Evolutionary conservation across 2,113 vertebrate species (phyloP), one percentile per base, ranked within the genome.

Genomic region (Panurus biarmicus): DNA sequence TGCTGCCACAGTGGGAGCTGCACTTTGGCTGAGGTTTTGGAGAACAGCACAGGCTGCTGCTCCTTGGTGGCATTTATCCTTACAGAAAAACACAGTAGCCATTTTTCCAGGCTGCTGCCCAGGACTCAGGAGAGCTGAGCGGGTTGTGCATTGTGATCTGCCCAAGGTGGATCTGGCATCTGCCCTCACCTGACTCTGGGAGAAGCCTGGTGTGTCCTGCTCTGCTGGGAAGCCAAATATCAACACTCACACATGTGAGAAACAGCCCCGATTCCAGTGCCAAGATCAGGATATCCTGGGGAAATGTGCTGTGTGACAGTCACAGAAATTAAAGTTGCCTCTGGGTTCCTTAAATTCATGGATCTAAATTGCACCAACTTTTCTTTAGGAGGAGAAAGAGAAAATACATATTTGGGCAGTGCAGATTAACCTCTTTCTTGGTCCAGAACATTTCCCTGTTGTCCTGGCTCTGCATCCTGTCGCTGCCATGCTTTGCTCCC

Each of bases 241-340:
- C 85, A 81, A n/a, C 65, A 56, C 0, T 1, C 48, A 85, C 65
- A n/a, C 1, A 3, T 71, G 1, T 71, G 92, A 70, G 79, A 35
- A 79, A 65, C 1, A 0, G 77, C 84, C 81, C 61, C 2, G 0
- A 4, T 60, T 36, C 2, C 18, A 25, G 6, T 56, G 95, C 89
- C 87, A 40, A 29, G 50, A 83, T 92, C 93, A 71, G 60, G 11
- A 25, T 57, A 8, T 89, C 91, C 95, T 42, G 28, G 76, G 82
- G 94, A 65, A 35, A 75, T 23, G 61, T 65, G 87, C 91, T 85
- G 76, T 36, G 80, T 87, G 93, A 89, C 95, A 88, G 91, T 31
- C 71, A 1, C 87, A 80, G 87, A 80, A 91, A 94, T 94, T 79
- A 80, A 85, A 94, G 58, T 85, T 77, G 94, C 93, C 89, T 88